Conservation (phyloP, 1,140 invertebrate genomes). For the Panulirus ornatus region DNA sequence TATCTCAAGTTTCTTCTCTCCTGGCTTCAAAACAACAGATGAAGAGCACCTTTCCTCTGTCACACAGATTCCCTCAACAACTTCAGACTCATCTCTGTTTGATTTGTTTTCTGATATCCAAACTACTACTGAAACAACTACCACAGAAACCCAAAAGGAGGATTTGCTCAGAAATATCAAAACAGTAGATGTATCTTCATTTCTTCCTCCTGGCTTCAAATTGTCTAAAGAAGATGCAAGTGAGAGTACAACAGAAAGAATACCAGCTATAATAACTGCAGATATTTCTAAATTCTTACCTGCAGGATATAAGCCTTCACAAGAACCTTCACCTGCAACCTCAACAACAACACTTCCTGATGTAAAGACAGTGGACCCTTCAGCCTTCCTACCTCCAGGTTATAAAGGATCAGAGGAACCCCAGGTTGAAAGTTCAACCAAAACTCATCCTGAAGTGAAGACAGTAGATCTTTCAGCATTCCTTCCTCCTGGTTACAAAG, state of each 20-base stretch:
- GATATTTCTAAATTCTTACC: conserved; percentile 38
- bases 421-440: conserved; percentile 10
- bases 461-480: conserved; percentile 39
- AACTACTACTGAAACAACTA: conserved; percentile 23
- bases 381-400: conserved; percentile 82
- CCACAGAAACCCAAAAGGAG: conserved; percentile 1
- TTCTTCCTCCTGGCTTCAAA: conserved; percentile 83
- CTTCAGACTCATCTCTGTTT: neutral
- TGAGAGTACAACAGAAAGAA: conserved; percentile 18
- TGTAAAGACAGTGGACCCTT: conserved; percentile 79
- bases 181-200: conserved; percentile 80
- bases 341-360: neutral
- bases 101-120: conserved; percentile 48
- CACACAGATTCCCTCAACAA: neutral
- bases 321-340: neutral
- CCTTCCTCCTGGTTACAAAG: conserved; percentile 36
- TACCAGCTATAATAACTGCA: neutral
- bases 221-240: neutral
- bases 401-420: conserved; percentile 78
- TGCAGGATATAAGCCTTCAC: conserved; percentile 15
- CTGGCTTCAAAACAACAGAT: neutral
- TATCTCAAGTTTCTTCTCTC: neutral
- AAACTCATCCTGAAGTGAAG: neutral
- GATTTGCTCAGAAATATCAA: neutral
- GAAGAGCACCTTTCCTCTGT: neutral